Conservation (phyloP, 2,113 vertebrate species). For the Vanacampus margaritifer region DNA sequence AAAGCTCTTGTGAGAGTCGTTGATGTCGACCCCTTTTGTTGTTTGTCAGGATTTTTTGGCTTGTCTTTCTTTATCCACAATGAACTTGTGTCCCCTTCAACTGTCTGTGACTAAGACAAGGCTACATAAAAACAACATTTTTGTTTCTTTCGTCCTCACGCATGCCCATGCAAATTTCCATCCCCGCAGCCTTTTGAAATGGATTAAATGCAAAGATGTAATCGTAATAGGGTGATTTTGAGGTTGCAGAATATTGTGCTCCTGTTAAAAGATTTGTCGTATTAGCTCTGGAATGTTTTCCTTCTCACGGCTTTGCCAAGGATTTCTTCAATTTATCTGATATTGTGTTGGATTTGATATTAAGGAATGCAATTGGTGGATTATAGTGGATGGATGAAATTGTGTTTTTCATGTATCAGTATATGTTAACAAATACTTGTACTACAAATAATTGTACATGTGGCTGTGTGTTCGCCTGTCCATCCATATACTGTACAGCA, state of each 20-base stretch:
- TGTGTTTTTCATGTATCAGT: conserved; percentile 20
- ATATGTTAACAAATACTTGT: too few species aligned
- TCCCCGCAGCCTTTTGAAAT: conserved; percentile 25
- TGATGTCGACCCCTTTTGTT: conserved; percentile 30
- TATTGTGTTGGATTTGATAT: conserved; percentile 40
- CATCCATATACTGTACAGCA: background rate
- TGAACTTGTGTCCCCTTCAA: conserved; percentile 21
- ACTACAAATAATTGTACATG: too few species aligned
- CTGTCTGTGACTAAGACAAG: conserved; percentile 5
- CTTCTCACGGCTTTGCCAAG: conserved; percentile 27
- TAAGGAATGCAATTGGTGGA: conserved; percentile 35
- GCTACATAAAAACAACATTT: conserved; percentile 21
- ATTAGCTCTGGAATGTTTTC: conserved; percentile 43
- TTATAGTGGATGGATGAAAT: too few species aligned
- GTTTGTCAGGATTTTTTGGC: conserved; percentile 13
- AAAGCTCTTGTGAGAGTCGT: conserved; percentile 17
- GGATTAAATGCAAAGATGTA: conserved; percentile 24
- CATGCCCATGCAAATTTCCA: conserved; percentile 23
- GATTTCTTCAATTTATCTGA: conserved; percentile 43
- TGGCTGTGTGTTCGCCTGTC: background rate
- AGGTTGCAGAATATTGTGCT: conserved; percentile 24
- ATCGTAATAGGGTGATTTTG: conserved; percentile 36
- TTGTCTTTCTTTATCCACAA: conserved; percentile 14
- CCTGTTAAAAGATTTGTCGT: conserved; percentile 28
- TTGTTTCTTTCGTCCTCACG: conserved; percentile 9